Conservation (phyloP, 1,140 invertebrate species). For the Cepaea nemoralis region DNA sequence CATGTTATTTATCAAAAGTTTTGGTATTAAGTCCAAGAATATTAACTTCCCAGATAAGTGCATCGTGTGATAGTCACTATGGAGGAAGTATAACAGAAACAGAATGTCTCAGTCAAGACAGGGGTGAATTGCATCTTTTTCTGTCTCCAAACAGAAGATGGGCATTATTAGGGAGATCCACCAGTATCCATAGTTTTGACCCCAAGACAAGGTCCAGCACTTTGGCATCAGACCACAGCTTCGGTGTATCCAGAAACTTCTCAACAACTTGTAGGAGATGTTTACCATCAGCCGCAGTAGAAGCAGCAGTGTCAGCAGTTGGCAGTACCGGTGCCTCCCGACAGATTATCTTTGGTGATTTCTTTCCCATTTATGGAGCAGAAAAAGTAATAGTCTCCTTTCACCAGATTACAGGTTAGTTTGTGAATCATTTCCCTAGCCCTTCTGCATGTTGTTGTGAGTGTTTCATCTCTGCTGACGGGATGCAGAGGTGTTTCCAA, state of each 20-base stretch:
- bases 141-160: neutral
- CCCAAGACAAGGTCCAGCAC: neutral
- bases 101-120: neutral
- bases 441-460: neutral
- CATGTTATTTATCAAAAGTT: neutral
- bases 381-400: neutral
- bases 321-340: neutral
- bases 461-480: neutral
- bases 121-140: neutral
- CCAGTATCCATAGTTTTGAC: neutral
- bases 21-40: neutral
- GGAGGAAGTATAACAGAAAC: neutral
- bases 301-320: neutral
- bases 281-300: neutral
- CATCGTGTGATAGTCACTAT: neutral
- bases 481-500: too few relatives aligned
- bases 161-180: neutral
- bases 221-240: neutral
- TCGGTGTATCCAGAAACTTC: neutral
- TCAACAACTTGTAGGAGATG: neutral
- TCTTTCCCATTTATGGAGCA: neutral
- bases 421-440: neutral
- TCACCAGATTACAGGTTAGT: constrained; percentile 16
- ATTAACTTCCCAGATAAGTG: neutral
- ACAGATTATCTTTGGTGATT: neutral